Percentiles rank a stretch among this genome's conserved stretches.
Conservation (phyloP, 53 echinoderm and acorn worm genomes). For the Echinarachnius parma region DNA sequence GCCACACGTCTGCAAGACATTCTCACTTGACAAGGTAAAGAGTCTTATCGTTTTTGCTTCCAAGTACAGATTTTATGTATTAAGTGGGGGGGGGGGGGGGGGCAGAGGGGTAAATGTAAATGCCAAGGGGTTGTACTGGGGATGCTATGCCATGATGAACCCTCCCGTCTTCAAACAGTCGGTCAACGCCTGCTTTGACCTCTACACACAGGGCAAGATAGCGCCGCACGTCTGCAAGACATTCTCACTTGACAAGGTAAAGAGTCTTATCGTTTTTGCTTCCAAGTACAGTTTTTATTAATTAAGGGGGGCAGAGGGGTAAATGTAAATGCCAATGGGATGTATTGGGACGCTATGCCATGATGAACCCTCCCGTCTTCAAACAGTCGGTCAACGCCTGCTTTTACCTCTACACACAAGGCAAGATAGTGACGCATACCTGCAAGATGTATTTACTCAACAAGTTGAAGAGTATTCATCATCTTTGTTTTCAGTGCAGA, state of each 20-base stretch:
- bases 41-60: too few species aligned
- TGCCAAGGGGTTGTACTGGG: constrained; percentile 89
- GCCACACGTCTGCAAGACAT: constrained; percentile 66
- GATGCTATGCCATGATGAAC: constrained; percentile 74
- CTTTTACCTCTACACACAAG: constrained; percentile 61
- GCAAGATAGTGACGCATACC: constrained; percentile 82
- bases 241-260: constrained; percentile 76
- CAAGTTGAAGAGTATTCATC: too few species aligned
- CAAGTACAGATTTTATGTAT: not conserved
- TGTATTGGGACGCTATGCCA: constrained; percentile 88
- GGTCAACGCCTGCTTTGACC: constrained; percentile 63
- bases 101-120: not conserved
- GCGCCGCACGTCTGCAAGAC: constrained; percentile 76
- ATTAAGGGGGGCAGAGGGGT: not conserved
- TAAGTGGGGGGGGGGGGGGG: too few species aligned
- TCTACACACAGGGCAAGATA: constrained; percentile 77
- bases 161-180: constrained; percentile 68
- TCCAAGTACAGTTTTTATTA: too few species aligned
- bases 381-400: constrained; percentile 75
- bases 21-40: constrained; percentile 58
- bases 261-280: too few species aligned
- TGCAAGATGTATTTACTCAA: constrained; percentile 71
- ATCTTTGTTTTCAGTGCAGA: too few species aligned
- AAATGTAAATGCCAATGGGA: constrained; percentile 43
- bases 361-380: constrained; percentile 64